These are phyloP conservation scores for Lamellibrachia luymesi DNA, from an alignment of 1,140 invertebrate genomes.

Conservation along the genomic window DNA sequence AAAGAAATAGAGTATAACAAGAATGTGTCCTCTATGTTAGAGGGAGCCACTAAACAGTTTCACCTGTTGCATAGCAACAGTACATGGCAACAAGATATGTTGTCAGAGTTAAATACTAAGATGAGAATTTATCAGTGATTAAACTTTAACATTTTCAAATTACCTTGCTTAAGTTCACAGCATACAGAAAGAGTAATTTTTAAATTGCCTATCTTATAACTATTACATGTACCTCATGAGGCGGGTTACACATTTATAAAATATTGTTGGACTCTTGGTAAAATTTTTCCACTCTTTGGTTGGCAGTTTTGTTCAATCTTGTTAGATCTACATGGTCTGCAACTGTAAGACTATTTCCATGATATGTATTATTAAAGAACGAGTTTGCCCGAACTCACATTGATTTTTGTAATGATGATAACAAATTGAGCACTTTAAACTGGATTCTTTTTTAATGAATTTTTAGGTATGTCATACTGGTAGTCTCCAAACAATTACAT, in stretches of 20 bases:
- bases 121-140: not conserved
- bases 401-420: not conserved
- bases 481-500: not conserved
- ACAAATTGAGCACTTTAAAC: not conserved
- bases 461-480: not conserved
- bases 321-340: not conserved
- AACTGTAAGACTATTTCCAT: not conserved
- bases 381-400: not conserved
- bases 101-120: not conserved
- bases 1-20: not conserved
- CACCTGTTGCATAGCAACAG: not conserved
- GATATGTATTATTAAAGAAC: not conserved
- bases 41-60: not conserved
- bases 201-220: not conserved
- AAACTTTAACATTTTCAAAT: not conserved
- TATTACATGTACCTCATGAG: no score
- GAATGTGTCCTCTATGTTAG: not conserved
- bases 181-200: not conserved
- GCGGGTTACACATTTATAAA: not conserved
- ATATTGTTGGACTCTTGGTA: not conserved
- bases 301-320: not conserved
- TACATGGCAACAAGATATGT: not conserved
- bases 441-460: not conserved
- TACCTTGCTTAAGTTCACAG: not conserved
- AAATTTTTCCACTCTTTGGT: not conserved